Conservation (phyloP, 2,888 invertebrate genomes). For the Euplexia lucipara region DNA sequence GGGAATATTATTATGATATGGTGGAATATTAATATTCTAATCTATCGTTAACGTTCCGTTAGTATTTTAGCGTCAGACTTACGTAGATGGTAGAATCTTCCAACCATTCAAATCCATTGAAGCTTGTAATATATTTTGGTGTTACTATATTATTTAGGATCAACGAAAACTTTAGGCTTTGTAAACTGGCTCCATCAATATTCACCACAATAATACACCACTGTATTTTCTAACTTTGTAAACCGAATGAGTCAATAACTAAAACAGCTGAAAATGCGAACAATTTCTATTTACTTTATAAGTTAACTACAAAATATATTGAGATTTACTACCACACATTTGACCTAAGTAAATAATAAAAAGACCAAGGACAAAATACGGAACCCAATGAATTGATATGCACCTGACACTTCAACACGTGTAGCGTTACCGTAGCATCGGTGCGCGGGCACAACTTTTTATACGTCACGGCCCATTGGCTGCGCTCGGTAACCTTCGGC, state of each 20-base stretch:
- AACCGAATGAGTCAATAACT: background rate
- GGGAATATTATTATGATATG: constrained; percentile 4
- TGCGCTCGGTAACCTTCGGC: constrained; percentile 59
- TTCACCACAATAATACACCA: constrained; percentile 6
- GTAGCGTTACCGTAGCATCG: constrained; percentile 46
- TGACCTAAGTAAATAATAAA: too few species aligned
- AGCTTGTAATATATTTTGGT: constrained; percentile 12
- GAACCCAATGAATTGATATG: constrained; percentile 15
- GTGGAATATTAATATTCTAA: constrained; percentile 3
- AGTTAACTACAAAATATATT: too few species aligned
- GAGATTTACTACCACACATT: too few species aligned
- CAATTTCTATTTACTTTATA: background rate
- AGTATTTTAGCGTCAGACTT: background rate
- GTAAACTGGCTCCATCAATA: background rate
- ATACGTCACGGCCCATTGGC: constrained; percentile 68
- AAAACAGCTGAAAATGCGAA: background rate
- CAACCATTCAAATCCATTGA: background rate
- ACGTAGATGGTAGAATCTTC: background rate
- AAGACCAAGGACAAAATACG: background rate
- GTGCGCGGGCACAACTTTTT: constrained; percentile 63
- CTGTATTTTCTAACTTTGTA: constrained; percentile 34
- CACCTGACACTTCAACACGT: constrained; percentile 62
- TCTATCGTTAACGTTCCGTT: background rate
- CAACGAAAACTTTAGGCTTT: constrained; percentile 6
- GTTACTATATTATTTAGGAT: too few species aligned